Base-by-base conservation (phyloP, 2,113 vertebrate genomes). In the Struthidea cinerea region DNA sequence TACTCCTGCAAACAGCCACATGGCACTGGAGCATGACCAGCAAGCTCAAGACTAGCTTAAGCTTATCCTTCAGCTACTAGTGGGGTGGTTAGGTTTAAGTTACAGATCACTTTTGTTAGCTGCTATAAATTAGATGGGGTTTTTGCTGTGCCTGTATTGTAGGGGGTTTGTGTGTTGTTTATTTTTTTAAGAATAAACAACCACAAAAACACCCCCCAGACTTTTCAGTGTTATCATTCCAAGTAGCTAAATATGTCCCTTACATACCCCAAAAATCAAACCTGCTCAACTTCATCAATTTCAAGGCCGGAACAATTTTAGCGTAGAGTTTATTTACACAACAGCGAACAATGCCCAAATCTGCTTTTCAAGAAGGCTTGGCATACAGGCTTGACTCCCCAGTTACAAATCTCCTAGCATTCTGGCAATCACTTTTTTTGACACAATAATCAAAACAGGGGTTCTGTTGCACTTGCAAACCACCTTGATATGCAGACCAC, bases 201-300 rank as follows among this genome's bases (percentile, higher is more conserved):
- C 9, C 6, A 46, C 5, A 9, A 35, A 59, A 39, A n/a, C 3
- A 1, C 0, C 2, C 2, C 3, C 6, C 4, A 27, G 10, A 53
- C 6, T 60, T 87, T 5, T 42, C 33, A 70, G 9, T 28, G 8
- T 47, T 73, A 47, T 27, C 8, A 3, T 82, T 84, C 17, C 2
- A 47, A 69, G 10, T 16, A 70, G 13, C 65, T 52, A 57, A 46
- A 22, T 21, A n/a, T 35, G 32, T 65, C 73, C 6, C 46, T 50
- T 33, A 42, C 12, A 21, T 24, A 55, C 6, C 16, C 18, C 7
- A 33, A 81, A 80, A 68, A 81, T 65, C 70, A 85, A 87, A 84
- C 11, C 2, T 71, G 9, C 16, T 87, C 30, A 57, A 39, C 49
- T 75, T 80, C 7, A 69, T 20, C 30, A 89, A 57, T 74, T 39